Evolutionary conservation across 1,140 invertebrate species (phyloP), one percentile per base, ranked within the genome.

Genomic region (Bombyx mandarina): DNA sequence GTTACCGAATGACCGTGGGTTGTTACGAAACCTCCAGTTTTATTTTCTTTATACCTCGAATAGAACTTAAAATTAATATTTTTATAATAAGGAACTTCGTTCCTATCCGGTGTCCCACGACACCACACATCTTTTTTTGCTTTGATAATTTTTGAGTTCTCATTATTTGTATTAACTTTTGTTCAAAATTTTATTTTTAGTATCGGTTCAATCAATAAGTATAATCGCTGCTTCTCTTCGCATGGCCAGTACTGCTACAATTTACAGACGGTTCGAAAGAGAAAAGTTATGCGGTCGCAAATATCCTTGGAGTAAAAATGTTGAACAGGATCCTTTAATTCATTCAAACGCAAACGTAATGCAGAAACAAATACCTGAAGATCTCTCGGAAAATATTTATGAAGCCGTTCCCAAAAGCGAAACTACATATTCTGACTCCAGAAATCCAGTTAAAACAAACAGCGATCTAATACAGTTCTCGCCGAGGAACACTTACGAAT

Each of bases 231-330:
- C 93, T 3, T 82, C 93, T 44, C 79, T 93, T 43, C 89, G 93
- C 71, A 85, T 94, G 76, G 90, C 93, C 0, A 89, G 90, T 57
- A 91, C 91, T 44, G 93, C 92, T 9, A 90, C 91, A 8, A 88
- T 89, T 18, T 94, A 93, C 69, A 92, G 94, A 79, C 89, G 93
- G 76, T 94, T 94, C 68, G 93, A 93, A 81, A 91, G 93, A 61
- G 93, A 94, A 80, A 92, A 93, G 66, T 64, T 93, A n/a, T 91
- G 91, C 62, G 93, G 93, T 4, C 88, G 91, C 49, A 89, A 90
- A 71, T 91, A 94, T 77, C 93, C 93, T 8, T 95, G 93, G 93
- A 89, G 88, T 43, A 90, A 87, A 45, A 73, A 74, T 54, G 52
- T 52, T 4, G 55, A 53, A 48, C 22, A 48, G 43, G 56, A 57